These are phyloP conservation scores for Paramormyrops hopkinsi DNA, from an alignment of 2,797 vertebrate species.

Conservation along the genomic window DNA sequence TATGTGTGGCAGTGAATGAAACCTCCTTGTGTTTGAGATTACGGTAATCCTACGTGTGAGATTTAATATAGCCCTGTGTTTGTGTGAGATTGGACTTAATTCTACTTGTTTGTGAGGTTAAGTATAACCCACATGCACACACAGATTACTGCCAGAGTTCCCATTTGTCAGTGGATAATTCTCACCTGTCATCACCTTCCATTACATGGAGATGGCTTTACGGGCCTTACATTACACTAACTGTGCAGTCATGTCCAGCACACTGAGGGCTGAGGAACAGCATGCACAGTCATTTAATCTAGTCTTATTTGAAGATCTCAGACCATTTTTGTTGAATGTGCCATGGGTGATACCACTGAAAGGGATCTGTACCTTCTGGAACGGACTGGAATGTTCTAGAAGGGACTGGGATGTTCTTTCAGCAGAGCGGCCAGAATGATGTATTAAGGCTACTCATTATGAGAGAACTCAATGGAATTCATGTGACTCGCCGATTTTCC, in stretches of 20 bases:
- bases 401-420: not conserved
- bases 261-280: not conserved
- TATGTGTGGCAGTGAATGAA: not conserved
- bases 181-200: not conserved
- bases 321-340: not conserved
- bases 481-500: not conserved
- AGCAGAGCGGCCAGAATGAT: not conserved
- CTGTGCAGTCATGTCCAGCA: not conserved
- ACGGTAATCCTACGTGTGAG: not conserved
- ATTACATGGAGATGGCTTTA: not conserved
- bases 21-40: not conserved
- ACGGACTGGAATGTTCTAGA: not conserved
- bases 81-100: not conserved
- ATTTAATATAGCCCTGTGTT: not conserved
- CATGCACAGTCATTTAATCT: not conserved
- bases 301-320: not conserved
- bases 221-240: not conserved
- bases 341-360: not conserved
- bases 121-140: not conserved
- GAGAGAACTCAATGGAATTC: not conserved
- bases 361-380: not conserved
- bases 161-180: not conserved
- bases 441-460: not conserved
- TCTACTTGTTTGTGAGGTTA: not conserved
- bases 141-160: not conserved